A percentile compares a stretch with the other conserved stretches of the same genome.
Conservation (phyloP, 2,888 invertebrate species). For the Sinohyriopsis cumingii region DNA sequence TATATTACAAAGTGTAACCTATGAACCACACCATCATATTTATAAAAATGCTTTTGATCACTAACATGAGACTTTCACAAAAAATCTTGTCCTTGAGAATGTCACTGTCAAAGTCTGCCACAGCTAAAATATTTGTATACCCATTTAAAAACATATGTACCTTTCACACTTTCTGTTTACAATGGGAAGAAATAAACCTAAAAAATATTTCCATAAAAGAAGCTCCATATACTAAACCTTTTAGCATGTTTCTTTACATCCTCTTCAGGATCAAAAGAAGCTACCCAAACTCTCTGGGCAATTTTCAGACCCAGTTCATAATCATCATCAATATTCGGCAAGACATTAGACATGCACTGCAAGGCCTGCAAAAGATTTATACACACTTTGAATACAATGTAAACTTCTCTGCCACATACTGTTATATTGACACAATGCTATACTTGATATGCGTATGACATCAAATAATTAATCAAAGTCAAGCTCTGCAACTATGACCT, state of each 20-base stretch:
- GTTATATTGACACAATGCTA: no score
- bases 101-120: no score
- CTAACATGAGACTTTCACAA: no score
- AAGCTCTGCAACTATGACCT: no score
- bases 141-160: background rate
- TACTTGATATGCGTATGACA: no score
- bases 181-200: background rate
- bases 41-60: no score
- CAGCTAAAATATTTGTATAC: no score
- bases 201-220: background rate
- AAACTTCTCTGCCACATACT: no score
- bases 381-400: background rate
- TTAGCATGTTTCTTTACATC: slow-evolving; percentile 79
- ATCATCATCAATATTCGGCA: slow-evolving; percentile 74
- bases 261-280: slow-evolving; percentile 84
- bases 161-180: background rate
- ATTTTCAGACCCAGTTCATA: slow-evolving; percentile 76
- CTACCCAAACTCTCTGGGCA: slow-evolving; percentile 84
- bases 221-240: slow-evolving; percentile 40
- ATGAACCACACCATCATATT: no score
- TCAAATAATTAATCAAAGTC: no score
- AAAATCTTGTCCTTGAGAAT: no score
- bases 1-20: no score
- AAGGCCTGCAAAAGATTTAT: slow-evolving; percentile 74
- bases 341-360: slow-evolving; percentile 77